Percentiles rank a stretch among this genome's conserved stretches.
Conservation (phyloP, 2,113 vertebrate species). For the Barbus barbus region DNA sequence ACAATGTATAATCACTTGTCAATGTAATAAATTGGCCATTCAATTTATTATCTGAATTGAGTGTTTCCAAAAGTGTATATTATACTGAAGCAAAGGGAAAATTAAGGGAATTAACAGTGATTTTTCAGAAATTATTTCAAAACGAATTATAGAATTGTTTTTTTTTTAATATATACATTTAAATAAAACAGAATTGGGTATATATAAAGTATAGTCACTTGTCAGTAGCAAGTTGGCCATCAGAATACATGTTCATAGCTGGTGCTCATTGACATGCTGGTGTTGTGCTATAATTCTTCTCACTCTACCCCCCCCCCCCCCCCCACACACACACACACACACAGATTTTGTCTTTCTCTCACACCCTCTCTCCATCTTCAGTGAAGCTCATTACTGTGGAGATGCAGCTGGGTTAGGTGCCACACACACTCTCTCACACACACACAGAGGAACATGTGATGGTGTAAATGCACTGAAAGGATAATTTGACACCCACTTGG, state of each 20-base stretch:
- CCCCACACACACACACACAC: neutral
- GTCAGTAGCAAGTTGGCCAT: neutral
- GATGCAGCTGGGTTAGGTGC: conserved; percentile 43
- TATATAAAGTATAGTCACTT: too few species aligned
- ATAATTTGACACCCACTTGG: conserved; percentile 70
- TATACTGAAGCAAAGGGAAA: too few species aligned
- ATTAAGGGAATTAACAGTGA: too few species aligned
- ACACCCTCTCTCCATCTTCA: conserved; percentile 46
- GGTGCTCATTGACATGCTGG: neutral
- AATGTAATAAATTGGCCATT: too few species aligned
- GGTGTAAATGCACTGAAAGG: conserved; percentile 66
- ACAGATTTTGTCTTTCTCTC: neutral
- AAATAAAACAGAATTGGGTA: too few species aligned
- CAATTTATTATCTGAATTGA: too few species aligned
- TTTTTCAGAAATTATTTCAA: too few species aligned
- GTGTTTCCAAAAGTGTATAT: too few species aligned
- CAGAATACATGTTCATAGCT: neutral
- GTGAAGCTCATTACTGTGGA: conserved; percentile 60
- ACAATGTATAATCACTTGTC: too few species aligned
- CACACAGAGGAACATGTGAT: conserved; percentile 52
- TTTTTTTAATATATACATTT: too few species aligned
- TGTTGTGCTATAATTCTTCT: neutral
- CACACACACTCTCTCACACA: conserved; percentile 47
- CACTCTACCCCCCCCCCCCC: neutral
- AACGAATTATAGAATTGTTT: too few species aligned